These are phyloP conservation scores for Myripristis murdjan DNA, from an alignment of 2,797 vertebrate genomes.

Conservation along the genomic window DNA sequence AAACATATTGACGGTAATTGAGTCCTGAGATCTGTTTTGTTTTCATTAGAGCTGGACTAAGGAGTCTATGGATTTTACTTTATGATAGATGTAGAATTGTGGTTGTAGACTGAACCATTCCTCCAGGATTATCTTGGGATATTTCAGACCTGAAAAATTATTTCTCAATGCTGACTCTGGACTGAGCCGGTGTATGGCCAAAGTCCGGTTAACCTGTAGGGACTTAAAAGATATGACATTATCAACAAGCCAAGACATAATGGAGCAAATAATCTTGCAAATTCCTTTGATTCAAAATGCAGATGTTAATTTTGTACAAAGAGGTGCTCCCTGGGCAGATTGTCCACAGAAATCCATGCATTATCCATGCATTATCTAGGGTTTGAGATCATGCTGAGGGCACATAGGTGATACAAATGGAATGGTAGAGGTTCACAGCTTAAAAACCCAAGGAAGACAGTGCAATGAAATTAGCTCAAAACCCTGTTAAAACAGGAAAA, in stretches of 20 bases:
- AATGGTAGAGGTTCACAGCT: conserved; percentile 40
- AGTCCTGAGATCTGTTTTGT: conserved; percentile 4
- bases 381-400: conserved; percentile 29
- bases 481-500: conserved; percentile 16
- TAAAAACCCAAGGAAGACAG: conserved; percentile 13
- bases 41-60: conserved; percentile 4
- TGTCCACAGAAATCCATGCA: conserved; percentile 23
- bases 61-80: conserved; percentile 22
- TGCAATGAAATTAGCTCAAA: not conserved
- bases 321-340: not conserved
- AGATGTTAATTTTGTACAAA: too few species aligned
- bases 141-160: conserved; percentile 3
- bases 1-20: conserved; percentile 3
- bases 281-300: conserved; percentile 12
- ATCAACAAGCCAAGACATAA: not conserved
- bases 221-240: not conserved
- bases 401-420: conserved; percentile 24
- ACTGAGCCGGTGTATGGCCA: not conserved
- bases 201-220: not conserved
- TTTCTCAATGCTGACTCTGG: conserved; percentile 1
- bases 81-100: conserved; percentile 28
- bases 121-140: conserved; percentile 3
- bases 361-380: conserved; percentile 23
- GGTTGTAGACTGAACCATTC: conserved; percentile 32
- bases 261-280: conserved; percentile 21